Conservation (phyloP, 2,797 vertebrate genomes). For the Lacerta viridis region DNA sequence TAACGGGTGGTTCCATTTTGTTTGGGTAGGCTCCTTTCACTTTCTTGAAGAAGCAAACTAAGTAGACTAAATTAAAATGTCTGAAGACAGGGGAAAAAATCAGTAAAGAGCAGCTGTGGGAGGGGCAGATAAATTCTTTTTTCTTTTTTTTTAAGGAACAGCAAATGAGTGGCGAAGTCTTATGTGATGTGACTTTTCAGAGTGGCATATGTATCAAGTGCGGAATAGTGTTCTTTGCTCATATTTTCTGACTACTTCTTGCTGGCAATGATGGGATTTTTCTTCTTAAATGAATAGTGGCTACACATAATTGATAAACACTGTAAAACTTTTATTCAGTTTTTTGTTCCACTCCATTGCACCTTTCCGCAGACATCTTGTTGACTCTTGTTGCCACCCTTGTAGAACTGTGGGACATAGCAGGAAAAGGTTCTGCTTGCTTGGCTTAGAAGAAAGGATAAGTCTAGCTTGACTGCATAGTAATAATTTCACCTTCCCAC, state of each 20-base stretch:
- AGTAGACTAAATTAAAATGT: background rate
- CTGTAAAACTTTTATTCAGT: background rate
- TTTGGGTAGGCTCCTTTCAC: background rate
- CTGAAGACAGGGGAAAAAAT: background rate
- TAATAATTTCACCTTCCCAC: constrained; percentile 75
- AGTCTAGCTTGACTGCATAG: constrained; percentile 69
- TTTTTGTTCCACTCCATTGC: background rate
- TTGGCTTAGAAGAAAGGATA: constrained; percentile 46
- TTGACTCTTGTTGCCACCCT: constrained; percentile 25
- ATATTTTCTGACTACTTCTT: background rate
- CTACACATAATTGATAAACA: accelerated
- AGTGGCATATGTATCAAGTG: background rate
- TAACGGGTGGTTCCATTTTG: background rate
- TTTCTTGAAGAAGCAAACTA: constrained; percentile 1
- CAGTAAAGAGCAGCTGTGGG: background rate
- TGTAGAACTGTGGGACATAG: constrained; percentile 48
- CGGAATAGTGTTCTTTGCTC: background rate
- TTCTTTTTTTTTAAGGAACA: background rate
- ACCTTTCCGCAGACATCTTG: constrained; percentile 44
- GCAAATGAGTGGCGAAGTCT: background rate
- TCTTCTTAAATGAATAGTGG: background rate
- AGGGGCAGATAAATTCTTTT: background rate
- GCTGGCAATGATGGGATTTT: background rate
- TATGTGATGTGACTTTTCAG: background rate
- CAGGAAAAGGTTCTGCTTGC: constrained; percentile 50